Conservation (phyloP, 2,888 invertebrate species). For the Dinocampus coccinellae region DNA sequence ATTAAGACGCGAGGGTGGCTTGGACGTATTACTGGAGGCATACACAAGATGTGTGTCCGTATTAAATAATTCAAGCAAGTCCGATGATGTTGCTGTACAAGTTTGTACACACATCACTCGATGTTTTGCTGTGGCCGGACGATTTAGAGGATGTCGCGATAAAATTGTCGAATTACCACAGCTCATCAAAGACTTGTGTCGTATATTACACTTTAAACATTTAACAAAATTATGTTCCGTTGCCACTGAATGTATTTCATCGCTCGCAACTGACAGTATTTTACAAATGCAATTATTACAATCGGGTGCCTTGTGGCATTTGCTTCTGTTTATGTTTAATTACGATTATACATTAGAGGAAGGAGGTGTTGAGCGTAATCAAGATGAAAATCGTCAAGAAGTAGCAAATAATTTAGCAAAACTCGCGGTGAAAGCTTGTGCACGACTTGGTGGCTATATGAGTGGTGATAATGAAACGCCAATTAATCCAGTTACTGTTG, state of each 20-base stretch:
- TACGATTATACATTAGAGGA: conserved; percentile 98
- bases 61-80: conserved; percentile 82
- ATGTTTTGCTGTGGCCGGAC: conserved; percentile 96
- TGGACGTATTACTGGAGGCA: conserved; percentile 90
- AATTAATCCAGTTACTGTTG: conserved; percentile 70
- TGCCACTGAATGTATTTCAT: conserved; percentile 91
- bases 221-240: conserved; percentile 86
- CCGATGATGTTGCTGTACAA: conserved; percentile 85
- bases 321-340: conserved; percentile 89
- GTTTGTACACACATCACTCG: conserved; percentile 92
- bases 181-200: conserved; percentile 87
- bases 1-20: conserved; percentile 91
- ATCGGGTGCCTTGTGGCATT: conserved; percentile 91
- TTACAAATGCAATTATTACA: conserved; percentile 88
- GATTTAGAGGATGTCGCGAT: conserved; percentile 91
- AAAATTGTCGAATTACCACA: conserved; percentile 89
- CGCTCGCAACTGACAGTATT: conserved; percentile 86
- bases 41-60: conserved; percentile 95
- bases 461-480: conserved; percentile 65
- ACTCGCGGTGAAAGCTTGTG: conserved; percentile 86
- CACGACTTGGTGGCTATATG: conserved; percentile 83
- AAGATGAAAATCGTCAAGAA: conserved; percentile 91
- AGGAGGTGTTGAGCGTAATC: conserved; percentile 89
- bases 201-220: conserved; percentile 90
- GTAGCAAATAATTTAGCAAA: conserved; percentile 93